Conservation (phyloP, 2,888 invertebrate species). For the Onthophagus sagittarius region DNA sequence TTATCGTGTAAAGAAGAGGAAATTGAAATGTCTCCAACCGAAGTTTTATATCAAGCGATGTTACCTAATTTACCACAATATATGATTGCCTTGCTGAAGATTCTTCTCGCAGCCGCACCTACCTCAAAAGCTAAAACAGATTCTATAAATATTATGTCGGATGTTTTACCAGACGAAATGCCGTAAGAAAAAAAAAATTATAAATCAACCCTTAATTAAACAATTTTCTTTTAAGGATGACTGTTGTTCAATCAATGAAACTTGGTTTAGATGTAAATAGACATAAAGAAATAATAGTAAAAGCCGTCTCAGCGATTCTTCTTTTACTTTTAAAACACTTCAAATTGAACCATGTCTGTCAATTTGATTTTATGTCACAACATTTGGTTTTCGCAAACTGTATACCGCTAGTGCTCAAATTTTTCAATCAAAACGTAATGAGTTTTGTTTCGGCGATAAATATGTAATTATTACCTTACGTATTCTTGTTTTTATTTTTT, state of each 20-base stretch:
- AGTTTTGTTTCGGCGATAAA: conserved; percentile 94
- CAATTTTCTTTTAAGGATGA: conserved; percentile 57
- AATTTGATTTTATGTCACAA: conserved; percentile 99
- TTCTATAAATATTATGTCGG: conserved; percentile 97
- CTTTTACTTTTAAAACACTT: conserved; percentile 93
- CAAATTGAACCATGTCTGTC: conserved; percentile 95
- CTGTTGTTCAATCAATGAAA: conserved; percentile 90
- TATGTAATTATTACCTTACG: conserved; percentile 51
- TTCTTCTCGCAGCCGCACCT: conserved; percentile 94
- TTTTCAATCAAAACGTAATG: conserved; percentile 97
- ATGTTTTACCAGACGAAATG: conserved; percentile 96
- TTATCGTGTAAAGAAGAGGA: conserved; percentile 79
- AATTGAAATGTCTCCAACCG: conserved; percentile 77
- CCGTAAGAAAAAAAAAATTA: conserved; percentile 57
- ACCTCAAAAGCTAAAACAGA: conserved; percentile 99
- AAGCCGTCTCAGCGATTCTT: conserved; percentile 88
- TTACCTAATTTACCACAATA: conserved; percentile 95
- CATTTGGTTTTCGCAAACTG: conserved; percentile 99
- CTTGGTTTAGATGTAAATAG: conserved; percentile 96
- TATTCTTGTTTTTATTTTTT: background rate
- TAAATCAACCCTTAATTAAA: background rate
- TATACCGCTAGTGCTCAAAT: conserved; percentile 95
- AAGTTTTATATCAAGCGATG: conserved; percentile 90
- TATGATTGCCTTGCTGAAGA: conserved; percentile 95
- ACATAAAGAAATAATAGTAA: conserved; percentile 98